Evolutionary conservation across 2,797 vertebrate species (phyloP).

Genomic region (Loris lydekkerianus): DNA sequence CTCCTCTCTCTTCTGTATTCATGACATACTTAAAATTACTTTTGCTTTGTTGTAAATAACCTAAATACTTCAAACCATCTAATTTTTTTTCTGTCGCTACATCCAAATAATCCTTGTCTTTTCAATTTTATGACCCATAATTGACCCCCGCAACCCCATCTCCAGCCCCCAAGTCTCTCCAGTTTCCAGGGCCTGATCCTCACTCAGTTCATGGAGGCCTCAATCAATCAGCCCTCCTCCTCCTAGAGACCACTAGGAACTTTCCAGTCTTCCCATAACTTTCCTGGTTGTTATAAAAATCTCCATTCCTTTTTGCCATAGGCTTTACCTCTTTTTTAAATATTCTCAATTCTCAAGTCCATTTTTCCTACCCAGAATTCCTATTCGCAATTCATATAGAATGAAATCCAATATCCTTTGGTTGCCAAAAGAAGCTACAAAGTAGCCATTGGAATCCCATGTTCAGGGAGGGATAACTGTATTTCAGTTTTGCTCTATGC

Average conservation of each 20-base stretch:
- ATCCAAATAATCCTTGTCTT: background rate
- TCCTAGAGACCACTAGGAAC: background rate
- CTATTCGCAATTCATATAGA: background rate
- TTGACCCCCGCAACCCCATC: background rate
- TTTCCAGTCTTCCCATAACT: background rate
- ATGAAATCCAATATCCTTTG: constrained; percentile 43
- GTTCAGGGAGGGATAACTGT: background rate
- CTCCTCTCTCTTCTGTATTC: background rate
- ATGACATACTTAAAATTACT: background rate
- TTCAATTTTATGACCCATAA: background rate
- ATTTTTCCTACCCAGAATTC: constrained; percentile 45
- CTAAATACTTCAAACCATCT: background rate
- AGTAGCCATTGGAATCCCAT: background rate
- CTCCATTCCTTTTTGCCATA: background rate
- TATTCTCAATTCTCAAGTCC: background rate
- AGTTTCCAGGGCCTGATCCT: background rate
- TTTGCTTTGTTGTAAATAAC: constrained; percentile 2
- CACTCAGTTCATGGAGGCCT: background rate
- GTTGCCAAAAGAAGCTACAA: constrained; percentile 14
- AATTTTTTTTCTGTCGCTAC: background rate
- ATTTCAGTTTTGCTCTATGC: background rate
- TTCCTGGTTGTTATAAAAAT: background rate
- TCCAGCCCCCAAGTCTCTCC: background rate
- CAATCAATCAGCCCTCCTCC: background rate
- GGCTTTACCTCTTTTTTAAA: background rate